phyloP scores from a whole-genome alignment of 2,888 invertebrate species.

The Platycheirus rosarum region DNA sequence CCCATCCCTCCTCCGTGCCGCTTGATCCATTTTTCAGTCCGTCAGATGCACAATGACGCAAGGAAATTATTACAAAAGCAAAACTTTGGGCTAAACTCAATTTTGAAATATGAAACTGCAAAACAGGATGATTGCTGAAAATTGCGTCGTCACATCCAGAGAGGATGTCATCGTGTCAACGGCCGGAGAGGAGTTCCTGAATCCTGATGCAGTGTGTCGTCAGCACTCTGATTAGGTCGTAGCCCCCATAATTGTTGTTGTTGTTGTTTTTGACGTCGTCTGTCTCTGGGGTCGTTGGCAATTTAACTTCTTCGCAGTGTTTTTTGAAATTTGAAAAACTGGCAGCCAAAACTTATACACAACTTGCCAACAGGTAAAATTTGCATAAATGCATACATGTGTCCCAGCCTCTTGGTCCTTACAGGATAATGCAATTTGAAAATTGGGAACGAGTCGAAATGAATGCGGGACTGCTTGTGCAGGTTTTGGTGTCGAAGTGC shows the following conservation, averaged over 20 bases:
- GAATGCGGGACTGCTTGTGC: conserved; percentile 12
- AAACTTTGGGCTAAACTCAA: conserved; percentile 61
- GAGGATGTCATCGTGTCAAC: conserved; percentile 24
- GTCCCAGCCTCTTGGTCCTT: not conserved
- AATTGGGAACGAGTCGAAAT: conserved; percentile 19
- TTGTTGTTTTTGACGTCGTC: conserved; percentile 7
- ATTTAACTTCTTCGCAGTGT: conserved; percentile 59
- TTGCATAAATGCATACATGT: conserved; percentile 6
- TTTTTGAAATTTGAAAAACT: conserved; percentile 25
- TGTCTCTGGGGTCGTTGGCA: conserved; percentile 51
- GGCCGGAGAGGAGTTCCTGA: too few species aligned
- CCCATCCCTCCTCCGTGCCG: too few species aligned
- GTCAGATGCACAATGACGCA: conserved; percentile 56
- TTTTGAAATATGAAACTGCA: conserved; percentile 62
- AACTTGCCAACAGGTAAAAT: conserved; percentile 43
- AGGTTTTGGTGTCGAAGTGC: not conserved
- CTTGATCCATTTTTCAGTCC: conserved; percentile 7
- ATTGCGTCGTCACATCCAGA: conserved; percentile 64
- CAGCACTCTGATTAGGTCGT: too few species aligned
- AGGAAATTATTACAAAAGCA: conserved; percentile 47
- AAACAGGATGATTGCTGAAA: conserved; percentile 65
- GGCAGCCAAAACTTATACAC: conserved; percentile 29
- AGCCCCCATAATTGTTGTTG: not conserved
- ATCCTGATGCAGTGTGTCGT: too few species aligned
- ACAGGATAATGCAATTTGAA: conserved; percentile 32